These are phyloP conservation scores for Lipophrys pholis DNA, from an alignment of 2,113 vertebrate species.

Conservation along the genomic window DNA sequence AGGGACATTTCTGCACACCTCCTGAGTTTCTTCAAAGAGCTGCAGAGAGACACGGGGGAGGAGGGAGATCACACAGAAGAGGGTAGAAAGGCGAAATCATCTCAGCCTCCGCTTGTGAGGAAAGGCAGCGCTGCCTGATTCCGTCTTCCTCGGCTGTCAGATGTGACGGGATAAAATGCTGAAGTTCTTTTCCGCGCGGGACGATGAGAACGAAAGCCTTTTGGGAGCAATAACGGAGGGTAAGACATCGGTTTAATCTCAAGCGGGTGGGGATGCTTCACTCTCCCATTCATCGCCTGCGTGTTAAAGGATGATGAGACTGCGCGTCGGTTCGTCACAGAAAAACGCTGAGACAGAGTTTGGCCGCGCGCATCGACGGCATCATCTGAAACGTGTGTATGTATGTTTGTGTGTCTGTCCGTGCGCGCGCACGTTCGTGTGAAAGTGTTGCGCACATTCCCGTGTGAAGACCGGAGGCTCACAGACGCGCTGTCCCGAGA, in stretches of 20 bases:
- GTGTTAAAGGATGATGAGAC: slow-evolving; percentile 25
- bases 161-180: slow-evolving; percentile 73
- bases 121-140: slow-evolving; percentile 43
- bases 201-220: slow-evolving; percentile 81
- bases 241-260: slow-evolving; percentile 36
- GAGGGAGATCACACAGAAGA: slow-evolving; percentile 41
- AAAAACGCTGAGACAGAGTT: slow-evolving; percentile 71
- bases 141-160: slow-evolving; percentile 27
- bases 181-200: slow-evolving; percentile 81
- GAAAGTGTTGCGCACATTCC: slow-evolving; percentile 1
- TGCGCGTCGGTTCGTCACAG: slow-evolving; percentile 36
- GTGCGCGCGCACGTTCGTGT: too few species aligned
- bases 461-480: too few species aligned
- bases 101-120: slow-evolving; percentile 51
- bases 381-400: slow-evolving; percentile 33
- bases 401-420: slow-evolving; percentile 14
- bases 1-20: slow-evolving; percentile 73
- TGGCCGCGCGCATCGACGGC: slow-evolving; percentile 40
- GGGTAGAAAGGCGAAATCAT: slow-evolving; percentile 55
- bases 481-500: neutral
- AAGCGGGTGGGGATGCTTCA: slow-evolving; percentile 6
- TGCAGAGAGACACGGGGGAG: slow-evolving; percentile 71
- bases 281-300: slow-evolving; percentile 6
- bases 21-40: slow-evolving; percentile 77
- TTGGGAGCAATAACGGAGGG: slow-evolving; percentile 76